phyloP scores from a whole-genome alignment of 1,140 invertebrate species.

The Hycleus cichorii region DNA sequence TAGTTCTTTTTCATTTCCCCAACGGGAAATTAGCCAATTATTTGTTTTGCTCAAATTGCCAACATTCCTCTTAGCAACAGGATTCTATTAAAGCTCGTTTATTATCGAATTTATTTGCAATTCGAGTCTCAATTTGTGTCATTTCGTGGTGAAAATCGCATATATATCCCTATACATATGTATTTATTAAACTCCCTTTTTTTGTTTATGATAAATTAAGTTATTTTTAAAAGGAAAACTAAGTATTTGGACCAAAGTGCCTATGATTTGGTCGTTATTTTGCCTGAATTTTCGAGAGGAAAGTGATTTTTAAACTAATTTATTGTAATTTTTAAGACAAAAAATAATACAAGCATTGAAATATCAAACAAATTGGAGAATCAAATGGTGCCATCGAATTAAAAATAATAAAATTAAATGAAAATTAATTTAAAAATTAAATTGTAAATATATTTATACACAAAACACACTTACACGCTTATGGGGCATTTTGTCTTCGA shows the following conservation, averaged over 20 bases:
- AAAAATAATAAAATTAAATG: too few species aligned
- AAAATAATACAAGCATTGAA: background rate
- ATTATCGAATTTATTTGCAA: too few species aligned
- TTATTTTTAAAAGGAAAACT: slow-evolving; percentile 1
- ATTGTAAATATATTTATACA: slow-evolving; percentile 30
- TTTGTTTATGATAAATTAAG: background rate
- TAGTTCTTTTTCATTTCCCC: too few species aligned
- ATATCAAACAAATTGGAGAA: slow-evolving; percentile 18
- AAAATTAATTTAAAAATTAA: slow-evolving; percentile 5
- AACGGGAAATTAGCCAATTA: too few species aligned
- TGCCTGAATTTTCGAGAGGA: slow-evolving; percentile 17
- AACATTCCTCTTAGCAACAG: too few species aligned
- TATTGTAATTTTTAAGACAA: slow-evolving; percentile 10
- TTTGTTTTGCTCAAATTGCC: too few species aligned
- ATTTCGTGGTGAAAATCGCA: too few species aligned
- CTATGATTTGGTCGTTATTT: slow-evolving; percentile 31
- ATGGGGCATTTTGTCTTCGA: slow-evolving; percentile 29
- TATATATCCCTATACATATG: too few species aligned
- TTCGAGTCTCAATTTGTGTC: too few species aligned
- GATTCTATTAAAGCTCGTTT: too few species aligned
- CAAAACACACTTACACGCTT: slow-evolving; percentile 19
- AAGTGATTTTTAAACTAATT: slow-evolving; percentile 14
- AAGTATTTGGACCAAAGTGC: slow-evolving; percentile 34
- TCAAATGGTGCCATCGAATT: slow-evolving; percentile 36
- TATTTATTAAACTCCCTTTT: too few species aligned